Conservation (phyloP, 2,113 vertebrate genomes). For the Heloderma charlesbogerti region DNA sequence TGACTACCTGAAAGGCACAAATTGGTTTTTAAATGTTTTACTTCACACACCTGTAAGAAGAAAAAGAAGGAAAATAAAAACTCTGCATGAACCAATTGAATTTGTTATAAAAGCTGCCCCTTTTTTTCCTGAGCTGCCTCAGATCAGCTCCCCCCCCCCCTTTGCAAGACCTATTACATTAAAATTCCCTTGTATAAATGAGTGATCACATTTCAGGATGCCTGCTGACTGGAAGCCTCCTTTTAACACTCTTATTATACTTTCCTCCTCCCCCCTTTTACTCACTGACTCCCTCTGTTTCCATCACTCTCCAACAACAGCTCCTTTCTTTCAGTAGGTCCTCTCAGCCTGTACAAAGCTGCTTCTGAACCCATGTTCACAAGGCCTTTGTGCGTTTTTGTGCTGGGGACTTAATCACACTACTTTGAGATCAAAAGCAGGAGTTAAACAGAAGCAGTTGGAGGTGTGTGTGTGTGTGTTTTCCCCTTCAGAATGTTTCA, state of each 20-base stretch:
- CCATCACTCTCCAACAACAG: not conserved
- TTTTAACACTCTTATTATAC: not conserved
- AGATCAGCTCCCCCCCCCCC: not conserved
- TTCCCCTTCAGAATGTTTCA: slow-evolving; percentile 16
- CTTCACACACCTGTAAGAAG: slow-evolving; percentile 24
- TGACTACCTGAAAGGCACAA: not conserved
- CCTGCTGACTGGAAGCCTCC: not conserved
- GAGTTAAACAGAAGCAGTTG: slow-evolving; percentile 41
- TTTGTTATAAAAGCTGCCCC: not conserved
- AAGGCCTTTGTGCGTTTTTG: not conserved
- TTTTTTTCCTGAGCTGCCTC: not conserved
- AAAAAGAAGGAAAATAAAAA: not conserved
- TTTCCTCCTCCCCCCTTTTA: not conserved
- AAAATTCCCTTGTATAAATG: slow-evolving; percentile 22
- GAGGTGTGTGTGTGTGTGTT: not conserved
- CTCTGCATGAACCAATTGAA: not conserved
- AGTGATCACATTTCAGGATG: not conserved
- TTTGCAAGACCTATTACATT: slow-evolving; percentile 1
- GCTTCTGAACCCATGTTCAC: accelerated
- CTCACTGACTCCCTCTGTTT: not conserved
- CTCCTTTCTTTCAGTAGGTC: not conserved
- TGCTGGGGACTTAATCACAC: slow-evolving; percentile 11
- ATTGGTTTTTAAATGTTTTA: not conserved
- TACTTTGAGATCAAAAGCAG: not conserved
- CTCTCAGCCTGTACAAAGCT: accelerated